These are phyloP conservation scores for Barnardius zonarius DNA, from an alignment of 2,113 vertebrate species.

Conservation along the genomic window DNA sequence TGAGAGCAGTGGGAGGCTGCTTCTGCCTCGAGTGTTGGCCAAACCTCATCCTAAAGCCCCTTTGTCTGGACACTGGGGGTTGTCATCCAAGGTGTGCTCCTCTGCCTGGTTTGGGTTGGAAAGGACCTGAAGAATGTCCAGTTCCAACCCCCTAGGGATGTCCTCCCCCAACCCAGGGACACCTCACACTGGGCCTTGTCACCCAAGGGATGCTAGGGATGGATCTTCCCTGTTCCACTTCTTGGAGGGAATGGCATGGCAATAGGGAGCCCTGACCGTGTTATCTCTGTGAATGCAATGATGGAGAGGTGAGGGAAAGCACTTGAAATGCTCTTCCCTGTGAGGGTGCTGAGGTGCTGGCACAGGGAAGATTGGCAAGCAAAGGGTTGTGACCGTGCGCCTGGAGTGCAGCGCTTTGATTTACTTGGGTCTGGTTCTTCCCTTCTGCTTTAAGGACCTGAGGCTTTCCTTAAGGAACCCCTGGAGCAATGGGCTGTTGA, in stretches of 20 bases:
- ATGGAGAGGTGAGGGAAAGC: neutral
- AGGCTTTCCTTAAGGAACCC: too few relatives aligned
- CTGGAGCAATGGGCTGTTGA: too few relatives aligned
- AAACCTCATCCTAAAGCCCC: too few relatives aligned
- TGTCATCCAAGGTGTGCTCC: accelerated
- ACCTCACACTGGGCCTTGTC: neutral
- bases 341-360: neutral
- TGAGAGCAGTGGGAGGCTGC: neutral
- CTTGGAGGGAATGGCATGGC: accelerated
- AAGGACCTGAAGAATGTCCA: neutral
- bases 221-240: neutral
- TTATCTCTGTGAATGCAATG: neutral
- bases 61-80: neutral
- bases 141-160: too few relatives aligned
- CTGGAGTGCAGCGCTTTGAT: too few relatives aligned
- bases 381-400: too few relatives aligned
- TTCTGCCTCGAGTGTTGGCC: neutral
- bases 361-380: too few relatives aligned
- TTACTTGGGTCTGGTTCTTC: too few relatives aligned
- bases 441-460: too few relatives aligned
- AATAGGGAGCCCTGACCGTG: accelerated
- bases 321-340: neutral
- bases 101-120: neutral
- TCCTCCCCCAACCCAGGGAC: neutral
- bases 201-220: neutral